Evolutionary conservation across 2,888 invertebrate genomes (phyloP).

Genomic region (Tubiluchus corallicola): DNA sequence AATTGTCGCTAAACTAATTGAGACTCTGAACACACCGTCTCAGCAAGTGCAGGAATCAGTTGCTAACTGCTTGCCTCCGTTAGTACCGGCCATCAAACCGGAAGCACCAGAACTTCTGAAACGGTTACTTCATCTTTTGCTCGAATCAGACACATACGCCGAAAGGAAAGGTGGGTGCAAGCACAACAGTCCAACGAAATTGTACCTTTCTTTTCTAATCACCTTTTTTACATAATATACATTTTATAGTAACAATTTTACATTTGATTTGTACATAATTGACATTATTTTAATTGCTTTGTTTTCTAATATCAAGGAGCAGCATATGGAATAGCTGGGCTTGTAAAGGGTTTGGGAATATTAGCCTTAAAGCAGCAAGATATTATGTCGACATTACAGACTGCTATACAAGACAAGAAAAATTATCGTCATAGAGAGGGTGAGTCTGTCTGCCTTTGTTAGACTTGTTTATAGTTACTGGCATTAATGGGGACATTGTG

Average conservation of each 20-base stretch:
- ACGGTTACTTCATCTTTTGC: slow-evolving; percentile 61
- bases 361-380: slow-evolving; percentile 81
- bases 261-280: too few species aligned
- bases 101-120: slow-evolving; percentile 73
- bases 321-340: slow-evolving; percentile 86
- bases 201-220: too few species aligned
- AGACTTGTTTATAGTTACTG: too few species aligned
- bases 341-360: slow-evolving; percentile 89
- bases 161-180: slow-evolving; percentile 56
- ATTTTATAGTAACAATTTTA: too few species aligned
- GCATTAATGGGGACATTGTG: too few species aligned
- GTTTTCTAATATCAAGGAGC: too few species aligned
- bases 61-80: slow-evolving; percentile 78
- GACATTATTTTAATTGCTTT: too few species aligned
- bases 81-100: slow-evolving; percentile 77
- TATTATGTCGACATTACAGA: slow-evolving; percentile 79
- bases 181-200: too few species aligned
- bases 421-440: slow-evolving; percentile 83
- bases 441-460: too few species aligned
- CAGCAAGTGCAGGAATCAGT: slow-evolving; percentile 94
- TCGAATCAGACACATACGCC: slow-evolving; percentile 80
- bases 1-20: slow-evolving; percentile 73
- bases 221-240: too few species aligned
- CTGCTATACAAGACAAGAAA: slow-evolving; percentile 89
- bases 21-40: slow-evolving; percentile 84